Evolutionary conservation across 64 coral and sea anemone genomes (phyloP), one percentile per base, ranked within the genome.

Genomic region (Stylophora pistillata): DNA sequence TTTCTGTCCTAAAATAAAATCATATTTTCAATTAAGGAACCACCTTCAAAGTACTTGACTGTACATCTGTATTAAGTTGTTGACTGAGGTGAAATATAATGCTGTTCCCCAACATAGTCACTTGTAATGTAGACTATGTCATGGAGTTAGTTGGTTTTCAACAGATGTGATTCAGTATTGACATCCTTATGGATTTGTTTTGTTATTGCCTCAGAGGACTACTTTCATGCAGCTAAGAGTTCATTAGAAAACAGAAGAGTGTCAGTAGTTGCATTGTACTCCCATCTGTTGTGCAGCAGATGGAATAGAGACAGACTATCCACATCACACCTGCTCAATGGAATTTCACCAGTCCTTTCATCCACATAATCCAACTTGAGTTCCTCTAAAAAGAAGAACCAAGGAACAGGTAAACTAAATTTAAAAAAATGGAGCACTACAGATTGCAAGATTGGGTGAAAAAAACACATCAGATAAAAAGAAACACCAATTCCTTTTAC

Each of bases 281-380:
- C 4, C 12, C n/a, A 71, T 23, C 18, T 71, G 12, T 64, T 47
- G 37, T 47, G 37, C 37, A 47, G 37, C 3, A 47, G 37, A 47
- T 47, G 37, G 37, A 64, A n/a, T 0, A 74, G 28, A 41, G 10
- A 78, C n/a, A 15, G 11, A n/a, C 52, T 21, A 56, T 25, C 47
- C 5, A 77, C 1, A 77, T 10, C 30, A 74, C 61, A 86, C 90
- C 75, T 91, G 60, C 87, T 78, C 18, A 53, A 37, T 37, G 97
- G 93, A 85, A 89, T 66, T 90, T 99, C 97, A 33, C 97, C 97
- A 80, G 97, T 99, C 73, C 74, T 86, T 65, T 99, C 97, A 41
- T 99, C 97, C 72, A 99, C 97, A 86, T 99, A 99, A 73, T 99
- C 97, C 63, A 99, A 59, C 26, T 99, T 99, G 29, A 99, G 77